Evolutionary conservation across 2,797 vertebrate species (phyloP).

Genomic region (Miichthys miiuy): DNA sequence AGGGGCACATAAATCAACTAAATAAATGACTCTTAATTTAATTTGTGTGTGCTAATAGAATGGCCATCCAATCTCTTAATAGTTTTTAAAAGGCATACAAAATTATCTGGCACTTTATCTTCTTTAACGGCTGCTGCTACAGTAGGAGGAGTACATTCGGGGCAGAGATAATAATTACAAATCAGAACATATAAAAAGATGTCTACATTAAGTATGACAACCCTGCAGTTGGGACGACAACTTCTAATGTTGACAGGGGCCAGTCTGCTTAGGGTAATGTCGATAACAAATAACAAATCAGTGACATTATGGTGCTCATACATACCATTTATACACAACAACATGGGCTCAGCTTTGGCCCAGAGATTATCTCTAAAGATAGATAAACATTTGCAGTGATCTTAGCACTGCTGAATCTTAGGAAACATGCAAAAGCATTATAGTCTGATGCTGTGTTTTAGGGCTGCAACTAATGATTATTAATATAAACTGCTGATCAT

Average conservation of each 20-base stretch:
- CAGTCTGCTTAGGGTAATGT: background rate
- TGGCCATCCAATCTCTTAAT: background rate
- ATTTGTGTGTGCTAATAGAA: constrained; percentile 15
- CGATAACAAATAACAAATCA: background rate
- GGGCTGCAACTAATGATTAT: too few relatives aligned
- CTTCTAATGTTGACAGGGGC: background rate
- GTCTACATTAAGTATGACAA: background rate
- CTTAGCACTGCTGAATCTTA: background rate
- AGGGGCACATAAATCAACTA: constrained; percentile 30
- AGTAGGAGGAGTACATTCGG: background rate
- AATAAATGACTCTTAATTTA: constrained; percentile 34
- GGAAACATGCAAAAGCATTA: background rate
- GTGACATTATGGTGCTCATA: background rate
- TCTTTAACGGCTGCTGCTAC: background rate
- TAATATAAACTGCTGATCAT: too few relatives aligned
- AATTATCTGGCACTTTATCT: constrained; percentile 30
- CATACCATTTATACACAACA: background rate
- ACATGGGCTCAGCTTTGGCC: too few relatives aligned
- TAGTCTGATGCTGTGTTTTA: too few relatives aligned
- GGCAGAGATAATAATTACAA: background rate
- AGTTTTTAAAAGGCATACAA: constrained; percentile 3
- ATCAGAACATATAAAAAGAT: background rate
- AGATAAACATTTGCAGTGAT: background rate
- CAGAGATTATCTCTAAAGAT: too few relatives aligned
- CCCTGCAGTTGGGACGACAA: background rate